Base-by-base conservation (phyloP, 2,113 vertebrate species). In the Himantopus leucocephalus region DNA sequence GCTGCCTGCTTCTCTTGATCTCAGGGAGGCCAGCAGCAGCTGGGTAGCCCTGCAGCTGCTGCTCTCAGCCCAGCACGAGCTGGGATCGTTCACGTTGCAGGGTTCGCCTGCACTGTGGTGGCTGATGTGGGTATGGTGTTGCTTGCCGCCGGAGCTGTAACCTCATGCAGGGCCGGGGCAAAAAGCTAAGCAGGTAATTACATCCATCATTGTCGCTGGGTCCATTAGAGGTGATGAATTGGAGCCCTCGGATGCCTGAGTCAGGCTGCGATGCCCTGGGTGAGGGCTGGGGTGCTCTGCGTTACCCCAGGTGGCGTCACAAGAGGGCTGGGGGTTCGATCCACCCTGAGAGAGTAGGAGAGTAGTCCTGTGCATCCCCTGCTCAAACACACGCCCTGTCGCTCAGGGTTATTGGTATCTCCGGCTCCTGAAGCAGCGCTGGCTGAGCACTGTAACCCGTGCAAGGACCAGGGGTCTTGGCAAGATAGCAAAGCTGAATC, bases 81-180 rank as follows among this genome's bases (percentile, higher is more conserved):
- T 52, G 73, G n/a, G 52, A 32, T 26, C 4, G 3, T 43, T 87
- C 6, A 1, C n/a, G 1, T 30, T 1, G 0, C 27, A n/a, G 76
- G 27, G 23, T 73, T n/a, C 5, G 1, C 0, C 0, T 52, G 35
- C 35, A 12, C 8, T 2, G 9, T 22, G 43, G 24, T 1, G 1
- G 30, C 59, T 93, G 50, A 53, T 0, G 1, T 32, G 56, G 77
- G 12, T 11, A 12, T 8, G 56, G n/a, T 30, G 27, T 35, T 74
- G 59, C 29, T 88, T 79, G 59, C 72, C 6, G 16, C 37, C 4
- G 5, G 66, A 91, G 35, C 72, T 75, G 37, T 53, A 10, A 63
- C 47, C 29, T 58, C 0, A 0, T 35, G 34, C 41, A 52, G 18
- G 78, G 24, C 26, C 26, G 35, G 48, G 62, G 43, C 34, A 63